phyloP scores from a whole-genome alignment of 2,113 vertebrate species.

The Eidolon helvum region DNA sequence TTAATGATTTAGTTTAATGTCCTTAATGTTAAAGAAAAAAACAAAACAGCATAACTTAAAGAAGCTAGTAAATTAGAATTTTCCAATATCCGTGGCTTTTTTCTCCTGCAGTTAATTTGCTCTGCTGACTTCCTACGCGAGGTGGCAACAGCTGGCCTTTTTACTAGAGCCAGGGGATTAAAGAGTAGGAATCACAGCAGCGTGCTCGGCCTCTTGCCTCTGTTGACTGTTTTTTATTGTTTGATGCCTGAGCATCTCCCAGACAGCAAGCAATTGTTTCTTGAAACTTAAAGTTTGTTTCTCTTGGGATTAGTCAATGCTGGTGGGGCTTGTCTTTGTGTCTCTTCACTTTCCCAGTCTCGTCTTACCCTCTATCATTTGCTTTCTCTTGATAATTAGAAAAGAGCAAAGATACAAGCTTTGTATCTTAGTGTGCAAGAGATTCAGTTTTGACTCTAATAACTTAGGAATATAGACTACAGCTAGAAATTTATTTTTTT shows the following conservation, averaged over 20 bases:
- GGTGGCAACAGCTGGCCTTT: slow-evolving; percentile 80
- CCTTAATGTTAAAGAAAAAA: not conserved
- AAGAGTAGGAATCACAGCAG: not conserved
- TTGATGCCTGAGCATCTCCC: slow-evolving; percentile 70
- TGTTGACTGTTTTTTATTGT: slow-evolving; percentile 71
- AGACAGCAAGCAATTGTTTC: slow-evolving; percentile 70
- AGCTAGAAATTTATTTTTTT: not conserved
- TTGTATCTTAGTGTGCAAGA: slow-evolving; percentile 10
- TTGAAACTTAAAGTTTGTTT: slow-evolving; percentile 60
- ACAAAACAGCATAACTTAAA: slow-evolving; percentile 14
- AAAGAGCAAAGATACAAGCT: slow-evolving; percentile 37
- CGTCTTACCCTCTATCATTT: not conserved
- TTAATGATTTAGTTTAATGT: not conserved
- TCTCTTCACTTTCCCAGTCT: slow-evolving; percentile 23
- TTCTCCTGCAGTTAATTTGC: not conserved
- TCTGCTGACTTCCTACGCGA: slow-evolving; percentile 73
- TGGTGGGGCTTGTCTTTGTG: slow-evolving; percentile 19
- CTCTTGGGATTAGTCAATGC: slow-evolving; percentile 19
- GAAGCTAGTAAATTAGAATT: slow-evolving; percentile 32
- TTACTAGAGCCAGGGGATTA: slow-evolving; percentile 48
- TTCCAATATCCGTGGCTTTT: slow-evolving; percentile 27
- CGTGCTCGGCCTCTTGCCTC: slow-evolving; percentile 62
- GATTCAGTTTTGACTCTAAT: slow-evolving; percentile 34
- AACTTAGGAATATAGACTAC: not conserved
- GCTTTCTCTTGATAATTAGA: slow-evolving; percentile 63